Base-by-base conservation (phyloP, 2,113 vertebrate genomes). In the Calidris pygmaea region DNA sequence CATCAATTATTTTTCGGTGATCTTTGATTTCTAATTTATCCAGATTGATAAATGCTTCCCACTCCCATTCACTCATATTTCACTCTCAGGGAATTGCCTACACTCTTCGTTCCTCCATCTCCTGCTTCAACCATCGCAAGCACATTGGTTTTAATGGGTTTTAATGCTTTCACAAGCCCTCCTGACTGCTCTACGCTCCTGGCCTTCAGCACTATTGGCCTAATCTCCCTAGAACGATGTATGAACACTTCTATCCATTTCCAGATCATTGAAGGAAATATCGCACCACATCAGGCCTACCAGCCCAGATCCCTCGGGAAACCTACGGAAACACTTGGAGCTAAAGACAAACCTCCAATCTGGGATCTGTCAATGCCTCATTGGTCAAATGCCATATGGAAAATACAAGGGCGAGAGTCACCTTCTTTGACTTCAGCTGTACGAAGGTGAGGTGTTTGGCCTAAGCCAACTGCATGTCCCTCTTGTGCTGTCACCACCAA, bases 111-210 rank as follows among this genome's bases (percentile, higher is more conserved):
- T 85, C 32, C 43, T 56, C 48, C 35, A 55, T 45, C 76, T 91
- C 68, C 85, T 89, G 14, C 60, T 67, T 63, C 29, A 65, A 68
- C 47, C 81, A 50, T 1, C 37, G 60, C 47, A 78, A 87, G 66
- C 47, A 82, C 66, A 4, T 37, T 24, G 82, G 45, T 59, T 89
- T 94, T 85, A 82, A 91, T 43, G 66, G 87, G 22, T 5, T 89
- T 91, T 90, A 93, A 72, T 55, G 78, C 62, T 94, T 79, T 85
- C 74, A 68, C 78, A 85, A 96, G 78, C 66, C 35, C 66, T 72
- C 43, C 84, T 45, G 73, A n/a, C 59, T 45, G 27, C 60, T 83
- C 58, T 39, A 22, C 2, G 0, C 27, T 83, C 58, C 72, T 23
- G 41, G 29, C 35, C 84, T 17, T 68, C 71, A 35, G 7, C 0